These are phyloP conservation scores for Maniola jurtina DNA, from an alignment of 1,140 invertebrate species.

Conservation along the genomic window DNA sequence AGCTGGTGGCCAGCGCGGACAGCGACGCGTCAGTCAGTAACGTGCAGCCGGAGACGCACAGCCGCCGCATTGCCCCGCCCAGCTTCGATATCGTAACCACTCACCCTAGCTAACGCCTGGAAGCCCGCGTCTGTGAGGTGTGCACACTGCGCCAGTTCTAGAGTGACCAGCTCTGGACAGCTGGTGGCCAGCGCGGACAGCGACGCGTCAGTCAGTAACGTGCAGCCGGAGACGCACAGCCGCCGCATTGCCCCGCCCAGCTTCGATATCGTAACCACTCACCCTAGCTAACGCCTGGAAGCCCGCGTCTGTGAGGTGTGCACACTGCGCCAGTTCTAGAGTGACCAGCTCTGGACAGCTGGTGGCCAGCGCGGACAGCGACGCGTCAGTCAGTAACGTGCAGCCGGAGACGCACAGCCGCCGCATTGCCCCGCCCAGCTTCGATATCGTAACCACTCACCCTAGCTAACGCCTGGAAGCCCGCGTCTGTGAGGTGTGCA, in stretches of 20 bases:
- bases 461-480: conserved; percentile 95
- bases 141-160: conserved; percentile 96
- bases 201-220: conserved; percentile 92
- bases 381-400: no score
- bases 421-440: no score
- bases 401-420: no score
- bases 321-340: no score
- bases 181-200: conserved; percentile 92
- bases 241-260: conserved; percentile 89
- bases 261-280: no score
- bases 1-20: no score
- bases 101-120: conserved; percentile 93
- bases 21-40: no score
- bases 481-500: conserved; percentile 96
- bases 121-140: conserved; percentile 98
- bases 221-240: conserved; percentile 95
- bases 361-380: no score
- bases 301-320: no score
- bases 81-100: conserved; percentile 21
- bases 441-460: conserved; percentile 79
- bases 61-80: no score
- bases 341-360: no score
- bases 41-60: no score
- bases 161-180: conserved; percentile 91
- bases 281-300: not conserved